Conservation (phyloP, 2,113 vertebrate genomes). For the Mystacornis crossleyi region DNA sequence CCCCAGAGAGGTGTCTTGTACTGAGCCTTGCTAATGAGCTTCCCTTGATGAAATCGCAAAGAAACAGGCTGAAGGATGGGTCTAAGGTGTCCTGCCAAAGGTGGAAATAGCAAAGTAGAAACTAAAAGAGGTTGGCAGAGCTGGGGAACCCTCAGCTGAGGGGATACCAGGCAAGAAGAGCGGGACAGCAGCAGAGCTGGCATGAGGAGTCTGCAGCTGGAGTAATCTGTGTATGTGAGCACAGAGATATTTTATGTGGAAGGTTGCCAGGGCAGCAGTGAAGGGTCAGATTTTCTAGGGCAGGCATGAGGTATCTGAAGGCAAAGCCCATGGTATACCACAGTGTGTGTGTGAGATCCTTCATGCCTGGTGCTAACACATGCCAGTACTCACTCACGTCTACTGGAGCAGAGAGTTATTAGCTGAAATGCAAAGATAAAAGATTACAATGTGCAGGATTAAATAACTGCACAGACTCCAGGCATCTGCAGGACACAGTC, state of each 20-base stretch:
- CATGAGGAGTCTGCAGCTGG: background rate
- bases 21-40: background rate
- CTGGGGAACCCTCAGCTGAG: background rate
- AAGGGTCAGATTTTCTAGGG: background rate
- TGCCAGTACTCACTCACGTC: background rate
- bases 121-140: background rate
- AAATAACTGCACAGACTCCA: background rate
- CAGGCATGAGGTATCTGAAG: background rate
- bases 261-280: background rate
- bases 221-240: background rate
- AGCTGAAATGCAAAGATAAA: background rate
- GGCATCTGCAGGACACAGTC: background rate
- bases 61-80: background rate
- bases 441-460: background rate
- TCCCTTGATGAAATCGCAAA: background rate
- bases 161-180: background rate
- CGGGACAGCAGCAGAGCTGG: accelerated
- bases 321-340: background rate
- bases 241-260: background rate
- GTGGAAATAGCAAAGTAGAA: background rate
- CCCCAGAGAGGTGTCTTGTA: accelerated
- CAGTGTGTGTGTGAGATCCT: accelerated
- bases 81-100: background rate
- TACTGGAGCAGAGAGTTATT: background rate
- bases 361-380: accelerated